A percentile compares a stretch with the other conserved stretches of the same genome.
Conservation (phyloP, 2,888 invertebrate species). For the Agrilus cyanescens region DNA sequence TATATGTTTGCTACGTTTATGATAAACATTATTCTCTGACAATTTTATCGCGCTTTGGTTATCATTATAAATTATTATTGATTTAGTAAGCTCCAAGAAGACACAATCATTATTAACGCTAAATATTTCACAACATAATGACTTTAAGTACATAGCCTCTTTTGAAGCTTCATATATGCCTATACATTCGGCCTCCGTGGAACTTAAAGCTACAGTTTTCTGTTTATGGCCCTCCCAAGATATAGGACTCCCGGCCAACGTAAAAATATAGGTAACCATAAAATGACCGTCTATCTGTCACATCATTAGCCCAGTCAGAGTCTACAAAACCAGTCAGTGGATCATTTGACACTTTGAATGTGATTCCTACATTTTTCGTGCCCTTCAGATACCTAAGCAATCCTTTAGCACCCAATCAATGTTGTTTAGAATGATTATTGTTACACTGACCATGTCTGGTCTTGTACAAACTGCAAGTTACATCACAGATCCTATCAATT, state of each 20-base stretch:
- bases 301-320: conserved; percentile 2
- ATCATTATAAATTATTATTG: not conserved
- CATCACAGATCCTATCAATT: conserved; percentile 3
- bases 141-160: conserved; percentile 3
- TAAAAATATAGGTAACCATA: conserved; percentile 3
- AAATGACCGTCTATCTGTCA: not conserved
- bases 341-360: conserved; percentile 3
- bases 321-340: not conserved
- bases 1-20: no score
- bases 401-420: conserved; percentile 3
- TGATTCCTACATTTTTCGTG: conserved; percentile 3
- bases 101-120: not conserved
- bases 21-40: not conserved
- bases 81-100: not conserved
- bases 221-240: conserved; percentile 2
- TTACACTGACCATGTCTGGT: conserved; percentile 5
- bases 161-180: conserved; percentile 2
- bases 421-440: conserved; percentile 1
- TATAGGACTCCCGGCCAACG: conserved; percentile 1
- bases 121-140: not conserved
- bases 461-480: conserved; percentile 3
- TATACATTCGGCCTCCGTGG: no score
- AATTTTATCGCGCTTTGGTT: conserved; percentile 1
- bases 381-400: conserved; percentile 3
- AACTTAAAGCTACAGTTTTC: not conserved